A percentile compares a stretch with the other conserved stretches of the same genome.
These are phyloP conservation scores for Gracilinanus agilis DNA, from an alignment of 2,113 vertebrate species.

Conservation along the genomic window DNA sequence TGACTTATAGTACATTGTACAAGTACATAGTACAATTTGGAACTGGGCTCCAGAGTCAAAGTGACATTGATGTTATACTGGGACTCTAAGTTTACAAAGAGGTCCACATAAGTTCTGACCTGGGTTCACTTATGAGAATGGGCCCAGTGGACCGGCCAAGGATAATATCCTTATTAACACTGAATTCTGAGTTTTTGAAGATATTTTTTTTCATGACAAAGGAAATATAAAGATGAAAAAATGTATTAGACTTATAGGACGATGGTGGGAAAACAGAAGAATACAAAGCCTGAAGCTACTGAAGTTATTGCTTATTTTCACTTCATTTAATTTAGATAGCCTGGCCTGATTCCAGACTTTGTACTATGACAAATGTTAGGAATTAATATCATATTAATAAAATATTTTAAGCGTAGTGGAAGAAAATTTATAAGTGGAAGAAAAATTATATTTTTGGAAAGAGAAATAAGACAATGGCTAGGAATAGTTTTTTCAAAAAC, in stretches of 20 bases:
- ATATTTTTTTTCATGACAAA: not conserved
- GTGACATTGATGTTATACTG: not conserved
- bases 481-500: constrained; percentile 47
- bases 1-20: not conserved
- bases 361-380: constrained; percentile 42
- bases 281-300: constrained; percentile 15
- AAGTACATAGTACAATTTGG: not conserved
- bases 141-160: not conserved
- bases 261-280: not conserved
- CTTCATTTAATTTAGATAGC: constrained; percentile 41
- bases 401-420: constrained; percentile 45
- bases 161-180: not conserved
- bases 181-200: not conserved
- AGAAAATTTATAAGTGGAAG: constrained; percentile 36
- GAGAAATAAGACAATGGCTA: constrained; percentile 32
- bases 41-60: not conserved
- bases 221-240: not conserved
- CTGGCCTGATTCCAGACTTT: not conserved
- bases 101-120: not conserved
- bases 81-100: not conserved
- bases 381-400: constrained; percentile 42
- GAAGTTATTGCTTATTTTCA: not conserved
- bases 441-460: constrained; percentile 28
- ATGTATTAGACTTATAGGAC: not conserved
- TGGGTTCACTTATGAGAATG: not conserved